These are phyloP conservation scores for Callopanchax toddi DNA, from an alignment of 2,113 vertebrate species.

Conservation along the genomic window DNA sequence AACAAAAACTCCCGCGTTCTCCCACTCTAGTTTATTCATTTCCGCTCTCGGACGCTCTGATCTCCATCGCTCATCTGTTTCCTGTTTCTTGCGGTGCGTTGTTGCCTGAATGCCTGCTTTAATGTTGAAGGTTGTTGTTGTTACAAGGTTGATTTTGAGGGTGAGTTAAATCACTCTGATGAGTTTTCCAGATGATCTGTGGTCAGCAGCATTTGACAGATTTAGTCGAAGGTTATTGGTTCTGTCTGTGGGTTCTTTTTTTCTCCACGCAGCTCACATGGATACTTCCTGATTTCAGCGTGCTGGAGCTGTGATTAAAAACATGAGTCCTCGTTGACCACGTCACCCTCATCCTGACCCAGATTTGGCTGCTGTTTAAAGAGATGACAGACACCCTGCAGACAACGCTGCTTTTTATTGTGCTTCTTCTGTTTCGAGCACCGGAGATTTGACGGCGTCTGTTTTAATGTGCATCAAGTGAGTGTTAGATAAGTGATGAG, in stretches of 20 bases:
- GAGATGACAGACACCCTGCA: conserved; percentile 10
- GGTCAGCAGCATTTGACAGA: conserved; percentile 7
- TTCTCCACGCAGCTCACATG: conserved; percentile 15
- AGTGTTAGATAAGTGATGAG: conserved; percentile 63
- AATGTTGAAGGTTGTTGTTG: conserved; percentile 16
- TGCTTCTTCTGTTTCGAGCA: conserved; percentile 18
- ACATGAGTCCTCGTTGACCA: conserved; percentile 42
- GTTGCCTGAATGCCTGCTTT: neutral
- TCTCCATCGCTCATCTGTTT: conserved; percentile 48
- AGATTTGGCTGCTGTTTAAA: conserved; percentile 39
- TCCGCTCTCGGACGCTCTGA: conserved; percentile 27
- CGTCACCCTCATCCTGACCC: conserved; percentile 39
- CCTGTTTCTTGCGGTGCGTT: conserved; percentile 16
- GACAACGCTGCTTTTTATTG: neutral
- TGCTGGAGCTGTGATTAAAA: conserved; percentile 44
- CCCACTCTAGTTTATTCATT: conserved; percentile 42
- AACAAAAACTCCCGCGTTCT: conserved; percentile 37
- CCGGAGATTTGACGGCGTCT: conserved; percentile 34
- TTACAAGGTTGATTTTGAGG: conserved; percentile 10
- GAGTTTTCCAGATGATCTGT: conserved; percentile 10
- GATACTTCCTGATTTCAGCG: conserved; percentile 21
- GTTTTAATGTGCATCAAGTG: conserved; percentile 47
- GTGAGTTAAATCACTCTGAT: conserved; percentile 15
- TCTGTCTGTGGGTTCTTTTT: conserved; percentile 20
- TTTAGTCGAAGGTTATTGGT: conserved; percentile 33